Evolutionary conservation across 2,888 invertebrate species (phyloP).

Genomic region (Metallyticus violacea): DNA sequence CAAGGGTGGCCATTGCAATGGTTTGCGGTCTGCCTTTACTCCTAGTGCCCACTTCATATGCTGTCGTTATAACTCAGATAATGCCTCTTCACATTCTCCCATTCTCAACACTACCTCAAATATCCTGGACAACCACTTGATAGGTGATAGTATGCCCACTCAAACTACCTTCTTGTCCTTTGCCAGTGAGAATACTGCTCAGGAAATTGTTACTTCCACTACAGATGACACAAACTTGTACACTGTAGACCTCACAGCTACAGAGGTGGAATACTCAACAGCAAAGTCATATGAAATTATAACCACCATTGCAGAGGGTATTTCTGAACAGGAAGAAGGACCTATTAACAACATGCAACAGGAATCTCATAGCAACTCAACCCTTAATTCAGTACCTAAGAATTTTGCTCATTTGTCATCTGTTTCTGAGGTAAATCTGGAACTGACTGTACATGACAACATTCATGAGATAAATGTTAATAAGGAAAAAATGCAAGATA

Average conservation of each 20-base stretch:
- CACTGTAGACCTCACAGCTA: no score
- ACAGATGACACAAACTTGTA: no score
- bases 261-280: not conserved
- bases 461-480: not conserved
- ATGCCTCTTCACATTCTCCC: not conserved
- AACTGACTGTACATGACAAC: not conserved
- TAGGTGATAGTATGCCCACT: not conserved
- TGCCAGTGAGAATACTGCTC: no score
- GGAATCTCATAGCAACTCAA: no score
- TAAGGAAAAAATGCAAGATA: no score
- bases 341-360: not conserved
- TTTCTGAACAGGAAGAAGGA: not conserved
- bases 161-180: not conserved
- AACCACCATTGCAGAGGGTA: not conserved
- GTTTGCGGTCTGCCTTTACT: conserved; percentile 45
- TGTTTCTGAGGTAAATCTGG: not conserved
- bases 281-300: not conserved
- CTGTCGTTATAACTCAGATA: conserved; percentile 38
- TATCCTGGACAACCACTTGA: not conserved
- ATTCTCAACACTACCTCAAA: not conserved
- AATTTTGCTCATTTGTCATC: not conserved
- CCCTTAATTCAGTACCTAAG: not conserved
- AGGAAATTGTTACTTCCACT: no score
- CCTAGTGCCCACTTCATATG: conserved; percentile 45
- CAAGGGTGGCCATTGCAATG: conserved; percentile 44